phyloP scores from a whole-genome alignment of 1,140 invertebrate genomes.

The Battus philenor region DNA sequence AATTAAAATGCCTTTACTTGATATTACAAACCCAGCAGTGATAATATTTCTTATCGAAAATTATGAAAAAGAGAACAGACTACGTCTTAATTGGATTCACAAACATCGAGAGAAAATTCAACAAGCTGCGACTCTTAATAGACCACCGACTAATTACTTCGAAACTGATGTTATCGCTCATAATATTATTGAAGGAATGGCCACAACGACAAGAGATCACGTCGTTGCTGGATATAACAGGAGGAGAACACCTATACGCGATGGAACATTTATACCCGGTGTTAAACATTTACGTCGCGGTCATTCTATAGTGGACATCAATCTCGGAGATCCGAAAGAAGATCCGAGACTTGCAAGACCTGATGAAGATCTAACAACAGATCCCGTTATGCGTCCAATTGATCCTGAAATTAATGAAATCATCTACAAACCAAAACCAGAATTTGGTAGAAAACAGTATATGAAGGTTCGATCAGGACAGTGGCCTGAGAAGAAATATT shows the following conservation, averaged over 20 bases:
- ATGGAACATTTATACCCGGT: constrained; percentile 35
- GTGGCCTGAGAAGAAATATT: constrained; percentile 45
- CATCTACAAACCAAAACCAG: constrained; percentile 46
- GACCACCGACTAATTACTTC: constrained; percentile 43
- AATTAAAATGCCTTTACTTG: constrained; percentile 40
- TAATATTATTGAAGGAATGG: constrained; percentile 40
- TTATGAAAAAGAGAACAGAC: constrained; percentile 51
- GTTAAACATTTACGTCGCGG: constrained; percentile 33
- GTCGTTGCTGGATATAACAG: constrained; percentile 31
- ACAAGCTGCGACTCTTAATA: constrained; percentile 40
- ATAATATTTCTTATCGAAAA: constrained; percentile 52
- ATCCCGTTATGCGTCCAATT: constrained; percentile 51
- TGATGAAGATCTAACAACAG: constrained; percentile 29
- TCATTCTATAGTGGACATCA: constrained; percentile 41
- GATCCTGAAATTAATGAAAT: constrained; percentile 32
- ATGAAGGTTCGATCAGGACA: constrained; percentile 32
- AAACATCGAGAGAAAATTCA: constrained; percentile 38
- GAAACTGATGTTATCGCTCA: constrained; percentile 42
- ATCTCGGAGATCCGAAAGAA: constrained; percentile 39
- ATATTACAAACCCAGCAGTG: constrained; percentile 44
- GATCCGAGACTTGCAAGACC: constrained; percentile 37
- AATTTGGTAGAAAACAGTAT: constrained; percentile 39
- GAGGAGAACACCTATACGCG: constrained; percentile 31
- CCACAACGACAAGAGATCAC: constrained; percentile 40
- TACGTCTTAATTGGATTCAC: constrained; percentile 51